Conservation (phyloP, 2,113 vertebrate genomes). For the Prinia subflava region DNA sequence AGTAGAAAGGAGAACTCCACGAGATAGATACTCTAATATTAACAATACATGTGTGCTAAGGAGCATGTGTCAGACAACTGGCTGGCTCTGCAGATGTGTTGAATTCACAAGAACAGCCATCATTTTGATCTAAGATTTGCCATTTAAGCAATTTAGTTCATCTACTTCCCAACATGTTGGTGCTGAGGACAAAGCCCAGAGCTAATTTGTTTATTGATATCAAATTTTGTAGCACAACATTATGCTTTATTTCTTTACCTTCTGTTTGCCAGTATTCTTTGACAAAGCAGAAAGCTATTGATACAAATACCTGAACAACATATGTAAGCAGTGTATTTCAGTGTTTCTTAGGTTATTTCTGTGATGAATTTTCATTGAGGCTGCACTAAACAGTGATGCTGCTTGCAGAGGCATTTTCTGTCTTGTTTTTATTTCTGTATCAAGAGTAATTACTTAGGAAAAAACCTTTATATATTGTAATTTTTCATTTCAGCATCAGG, state of each 20-base stretch:
- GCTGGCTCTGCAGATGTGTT: background rate
- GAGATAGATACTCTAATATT: background rate
- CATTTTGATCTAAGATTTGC: background rate
- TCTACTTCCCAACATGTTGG: background rate
- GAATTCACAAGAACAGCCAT: background rate
- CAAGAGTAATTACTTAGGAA: background rate
- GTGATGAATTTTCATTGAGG: background rate
- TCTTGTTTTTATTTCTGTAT: background rate
- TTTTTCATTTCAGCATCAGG: background rate
- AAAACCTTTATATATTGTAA: background rate
- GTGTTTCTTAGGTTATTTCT: background rate
- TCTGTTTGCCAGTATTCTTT: background rate
- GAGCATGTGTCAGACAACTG: background rate
- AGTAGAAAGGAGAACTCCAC: background rate
- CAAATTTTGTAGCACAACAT: background rate
- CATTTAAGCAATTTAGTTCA: background rate
- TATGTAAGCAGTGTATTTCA: background rate
- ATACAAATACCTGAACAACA: background rate
- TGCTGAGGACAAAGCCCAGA: background rate
- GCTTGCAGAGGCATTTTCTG: rapidly evolving
- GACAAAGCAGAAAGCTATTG: background rate
- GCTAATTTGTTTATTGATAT: background rate
- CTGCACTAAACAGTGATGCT: background rate
- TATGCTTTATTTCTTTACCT: background rate
- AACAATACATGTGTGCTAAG: background rate